Evolutionary conservation across 2,888 invertebrate species (phyloP).

Genomic region (Eupithecia subumbrata): DNA sequence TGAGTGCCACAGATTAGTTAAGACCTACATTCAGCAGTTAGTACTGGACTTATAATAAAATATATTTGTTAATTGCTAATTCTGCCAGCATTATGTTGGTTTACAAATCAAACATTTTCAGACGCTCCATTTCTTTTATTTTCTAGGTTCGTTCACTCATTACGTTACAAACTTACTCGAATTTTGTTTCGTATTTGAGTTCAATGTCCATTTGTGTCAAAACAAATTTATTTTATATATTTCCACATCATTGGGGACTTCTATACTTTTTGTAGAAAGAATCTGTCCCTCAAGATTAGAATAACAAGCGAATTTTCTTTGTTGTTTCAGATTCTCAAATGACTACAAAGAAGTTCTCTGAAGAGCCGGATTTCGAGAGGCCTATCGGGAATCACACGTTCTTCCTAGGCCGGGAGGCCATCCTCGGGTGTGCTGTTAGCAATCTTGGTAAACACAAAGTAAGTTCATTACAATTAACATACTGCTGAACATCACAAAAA

Average conservation of each 20-base stretch:
- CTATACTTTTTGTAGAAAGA: not conserved
- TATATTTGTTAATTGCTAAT: too few relatives aligned
- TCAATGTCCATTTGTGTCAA: not conserved
- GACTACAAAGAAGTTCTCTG: conserved; percentile 81
- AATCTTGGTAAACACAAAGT: conserved; percentile 87
- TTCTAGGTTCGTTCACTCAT: too few relatives aligned
- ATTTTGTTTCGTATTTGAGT: not conserved
- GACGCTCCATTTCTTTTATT: too few relatives aligned
- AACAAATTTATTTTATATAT: too few relatives aligned
- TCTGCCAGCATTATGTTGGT: too few relatives aligned
- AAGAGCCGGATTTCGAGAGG: conserved; percentile 85
- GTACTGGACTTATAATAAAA: too few relatives aligned
- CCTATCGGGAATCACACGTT: conserved; percentile 86
- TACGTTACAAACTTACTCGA: too few relatives aligned
- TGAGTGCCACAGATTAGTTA: too few relatives aligned
- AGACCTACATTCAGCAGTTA: too few relatives aligned
- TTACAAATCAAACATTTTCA: too few relatives aligned
- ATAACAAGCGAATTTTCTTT: not conserved
- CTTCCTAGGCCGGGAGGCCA: conserved; percentile 86
- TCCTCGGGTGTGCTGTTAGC: conserved; percentile 85
- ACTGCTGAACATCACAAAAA: too few relatives aligned
- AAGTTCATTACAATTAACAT: conserved; percentile 49
- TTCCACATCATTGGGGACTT: too few relatives aligned
- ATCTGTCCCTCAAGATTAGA: not conserved
- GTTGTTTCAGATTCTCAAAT: conserved; percentile 84